Percentiles rank a stretch among this genome's conserved stretches.
Conservation (phyloP, 1,140 invertebrate species). For the Diorhabda carinulata region DNA sequence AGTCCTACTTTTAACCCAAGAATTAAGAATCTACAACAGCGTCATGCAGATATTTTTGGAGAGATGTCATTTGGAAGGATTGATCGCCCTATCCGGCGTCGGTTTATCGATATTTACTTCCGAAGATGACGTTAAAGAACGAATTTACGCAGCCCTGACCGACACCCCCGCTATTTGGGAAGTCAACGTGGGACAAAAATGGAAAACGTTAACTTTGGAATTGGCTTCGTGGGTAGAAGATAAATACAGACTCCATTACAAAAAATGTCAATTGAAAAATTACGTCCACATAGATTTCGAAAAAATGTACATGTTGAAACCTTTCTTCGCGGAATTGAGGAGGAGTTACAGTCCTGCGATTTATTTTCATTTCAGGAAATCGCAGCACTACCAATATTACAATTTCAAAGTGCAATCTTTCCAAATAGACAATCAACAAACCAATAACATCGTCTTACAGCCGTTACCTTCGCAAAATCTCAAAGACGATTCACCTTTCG, state of each 20-base stretch:
- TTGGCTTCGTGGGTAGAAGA: constrained; percentile 79
- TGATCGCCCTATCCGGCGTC: constrained; percentile 66
- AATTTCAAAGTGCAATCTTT: constrained; percentile 64
- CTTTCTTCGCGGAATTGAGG: constrained; percentile 75
- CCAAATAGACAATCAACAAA: constrained; percentile 80
- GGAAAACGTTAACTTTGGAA: constrained; percentile 74
- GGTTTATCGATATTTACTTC: constrained; percentile 62
- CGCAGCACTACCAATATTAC: constrained; percentile 63
- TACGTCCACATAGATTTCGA: constrained; percentile 73
- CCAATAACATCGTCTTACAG: constrained; percentile 72
- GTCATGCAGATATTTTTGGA: constrained; percentile 69
- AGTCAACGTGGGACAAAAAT: constrained; percentile 69
- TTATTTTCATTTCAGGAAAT: constrained; percentile 70
- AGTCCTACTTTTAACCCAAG: constrained; percentile 76
- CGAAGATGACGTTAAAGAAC: constrained; percentile 40
- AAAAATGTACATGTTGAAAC: constrained; percentile 85
- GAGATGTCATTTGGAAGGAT: constrained; percentile 63
- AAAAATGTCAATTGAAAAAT: constrained; percentile 72
- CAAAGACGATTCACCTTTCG: constrained; percentile 56
- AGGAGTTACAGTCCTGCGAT: constrained; percentile 71
- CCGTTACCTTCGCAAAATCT: constrained; percentile 48
- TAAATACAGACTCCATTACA: constrained; percentile 64
- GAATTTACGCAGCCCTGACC: constrained; percentile 54
- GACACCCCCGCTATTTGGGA: constrained; percentile 76
- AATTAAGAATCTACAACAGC: constrained; percentile 67